Evolutionary conservation across 2,888 invertebrate species (phyloP).

Genomic region (Zelleria hepariella): DNA sequence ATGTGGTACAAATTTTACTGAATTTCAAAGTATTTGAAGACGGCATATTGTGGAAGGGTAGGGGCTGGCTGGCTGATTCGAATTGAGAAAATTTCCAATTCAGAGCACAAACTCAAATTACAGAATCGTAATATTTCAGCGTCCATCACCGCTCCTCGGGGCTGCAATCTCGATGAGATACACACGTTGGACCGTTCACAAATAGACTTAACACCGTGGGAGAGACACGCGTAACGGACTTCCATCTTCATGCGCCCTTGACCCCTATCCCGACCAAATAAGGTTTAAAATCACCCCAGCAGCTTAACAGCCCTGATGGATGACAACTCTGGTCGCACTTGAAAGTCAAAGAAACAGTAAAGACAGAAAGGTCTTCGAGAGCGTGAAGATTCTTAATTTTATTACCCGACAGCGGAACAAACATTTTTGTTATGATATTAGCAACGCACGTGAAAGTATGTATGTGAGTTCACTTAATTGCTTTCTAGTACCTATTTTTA

Average conservation of each 20-base stretch:
- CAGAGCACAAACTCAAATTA: too few species aligned
- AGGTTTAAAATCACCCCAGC: slow-evolving; percentile 16
- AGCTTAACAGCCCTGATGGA: neutral
- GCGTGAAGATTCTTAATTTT: neutral
- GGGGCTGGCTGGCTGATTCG: too few species aligned
- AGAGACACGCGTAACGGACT: slow-evolving; percentile 23
- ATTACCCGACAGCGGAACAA: neutral
- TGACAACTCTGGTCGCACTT: neutral
- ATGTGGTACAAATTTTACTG: too few species aligned
- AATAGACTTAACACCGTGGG: slow-evolving; percentile 45
- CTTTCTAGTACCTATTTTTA: too few species aligned
- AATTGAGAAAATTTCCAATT: too few species aligned
- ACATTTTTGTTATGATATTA: neutral
- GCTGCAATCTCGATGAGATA: slow-evolving; percentile 8
- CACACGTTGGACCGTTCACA: slow-evolving; percentile 25
- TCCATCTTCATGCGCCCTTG: slow-evolving; percentile 15
- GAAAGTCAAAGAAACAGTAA: neutral
- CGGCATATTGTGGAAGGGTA: too few species aligned
- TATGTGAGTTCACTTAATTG: too few species aligned
- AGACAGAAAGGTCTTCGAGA: neutral
- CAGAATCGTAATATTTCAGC: neutral
- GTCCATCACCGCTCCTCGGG: neutral
- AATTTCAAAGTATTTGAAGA: too few species aligned
- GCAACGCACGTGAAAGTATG: neutral
- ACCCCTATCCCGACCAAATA: slow-evolving; percentile 10